These are phyloP conservation scores for Drosophila parabipectinata DNA, from an alignment of 1,140 invertebrate species.

Conservation along the genomic window DNA sequence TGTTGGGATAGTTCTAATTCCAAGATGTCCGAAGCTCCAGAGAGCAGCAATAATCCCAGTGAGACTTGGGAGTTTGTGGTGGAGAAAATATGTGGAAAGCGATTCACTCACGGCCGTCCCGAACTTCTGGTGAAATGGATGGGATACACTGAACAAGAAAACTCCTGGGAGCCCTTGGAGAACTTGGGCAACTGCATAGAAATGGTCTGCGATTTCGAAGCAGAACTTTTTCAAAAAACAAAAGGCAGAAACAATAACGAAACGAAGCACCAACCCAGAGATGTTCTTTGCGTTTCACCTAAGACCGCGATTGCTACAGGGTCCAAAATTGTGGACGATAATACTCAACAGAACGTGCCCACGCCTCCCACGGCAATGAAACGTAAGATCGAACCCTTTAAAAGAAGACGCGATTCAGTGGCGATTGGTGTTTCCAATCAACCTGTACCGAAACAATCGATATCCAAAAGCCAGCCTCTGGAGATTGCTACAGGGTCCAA, in stretches of 20 bases:
- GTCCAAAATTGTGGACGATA: not conserved
- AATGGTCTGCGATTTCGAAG: conserved; percentile 40
- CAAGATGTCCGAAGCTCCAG: not conserved
- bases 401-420: too few species aligned
- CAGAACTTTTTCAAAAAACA: not conserved
- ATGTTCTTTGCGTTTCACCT: too few species aligned
- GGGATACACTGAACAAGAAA: conserved; percentile 13
- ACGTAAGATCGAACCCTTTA: too few species aligned
- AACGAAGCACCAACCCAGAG: not conserved
- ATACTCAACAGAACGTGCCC: too few species aligned
- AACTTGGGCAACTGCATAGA: conserved; percentile 34
- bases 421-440: too few species aligned
- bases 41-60: not conserved
- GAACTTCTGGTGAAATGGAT: conserved; percentile 45
- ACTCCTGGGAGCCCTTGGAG: conserved; percentile 57
- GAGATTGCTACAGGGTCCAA: too few species aligned
- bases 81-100: conserved; percentile 38
- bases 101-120: conserved; percentile 23
- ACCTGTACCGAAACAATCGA: too few species aligned
- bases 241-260: not conserved
- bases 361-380: too few species aligned
- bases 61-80: conserved; percentile 18
- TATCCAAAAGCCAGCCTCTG: too few species aligned
- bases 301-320: not conserved
- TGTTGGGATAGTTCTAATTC: too few species aligned